Percentiles rank a stretch among this genome's conserved stretches.
Evolutionary conservation across 2,113 vertebrate genomes (phyloP).

Genomic region (Fregata magnificens): DNA sequence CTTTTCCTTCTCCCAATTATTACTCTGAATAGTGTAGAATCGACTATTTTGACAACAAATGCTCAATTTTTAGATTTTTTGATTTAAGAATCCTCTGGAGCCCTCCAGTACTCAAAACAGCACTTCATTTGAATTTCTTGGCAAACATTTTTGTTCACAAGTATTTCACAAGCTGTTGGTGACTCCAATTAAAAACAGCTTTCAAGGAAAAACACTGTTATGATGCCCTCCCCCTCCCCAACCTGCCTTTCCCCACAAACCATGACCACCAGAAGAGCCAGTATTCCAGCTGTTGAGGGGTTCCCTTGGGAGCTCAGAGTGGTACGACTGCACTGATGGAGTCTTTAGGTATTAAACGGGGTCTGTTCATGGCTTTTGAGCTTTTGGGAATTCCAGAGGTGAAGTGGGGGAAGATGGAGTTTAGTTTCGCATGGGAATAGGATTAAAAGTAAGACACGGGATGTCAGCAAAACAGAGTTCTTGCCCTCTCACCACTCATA

Average conservation of each 20-base stretch:
- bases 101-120: background rate
- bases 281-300: background rate
- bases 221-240: background rate
- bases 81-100: background rate
- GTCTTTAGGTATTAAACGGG: background rate
- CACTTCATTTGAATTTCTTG: background rate
- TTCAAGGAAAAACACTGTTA: background rate
- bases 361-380: background rate
- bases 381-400: background rate
- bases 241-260: background rate
- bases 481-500: background rate
- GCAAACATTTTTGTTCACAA: background rate
- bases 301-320: background rate
- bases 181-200: background rate
- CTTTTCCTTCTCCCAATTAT: background rate
- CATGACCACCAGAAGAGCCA: background rate
- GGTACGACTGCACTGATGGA: background rate
- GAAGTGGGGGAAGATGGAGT: background rate
- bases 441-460: background rate
- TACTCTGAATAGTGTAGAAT: accelerated
- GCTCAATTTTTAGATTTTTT: background rate
- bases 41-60: background rate
- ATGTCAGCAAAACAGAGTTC: background rate
- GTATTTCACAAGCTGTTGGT: background rate
- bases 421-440: background rate